Percentiles rank a stretch among this genome's conserved stretches.
These are phyloP conservation scores for Tiliqua scincoides DNA, from an alignment of 2,113 vertebrate species.

Conservation along the genomic window DNA sequence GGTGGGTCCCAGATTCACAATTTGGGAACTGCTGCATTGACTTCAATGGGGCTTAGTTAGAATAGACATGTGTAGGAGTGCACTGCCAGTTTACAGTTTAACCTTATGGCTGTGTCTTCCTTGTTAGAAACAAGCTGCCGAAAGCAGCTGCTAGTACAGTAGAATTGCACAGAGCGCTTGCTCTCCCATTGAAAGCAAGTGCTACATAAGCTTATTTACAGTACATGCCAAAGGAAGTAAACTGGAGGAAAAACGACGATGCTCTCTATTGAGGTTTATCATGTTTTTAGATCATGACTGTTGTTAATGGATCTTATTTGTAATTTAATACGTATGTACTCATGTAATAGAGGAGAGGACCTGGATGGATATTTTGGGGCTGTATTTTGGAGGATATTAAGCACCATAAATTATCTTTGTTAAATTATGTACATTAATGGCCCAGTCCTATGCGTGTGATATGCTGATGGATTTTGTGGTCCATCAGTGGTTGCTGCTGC, in stretches of 20 bases:
- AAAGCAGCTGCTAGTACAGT: not conserved
- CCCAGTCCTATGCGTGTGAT: too few relatives aligned
- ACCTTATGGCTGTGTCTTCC: not conserved
- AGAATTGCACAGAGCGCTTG: too few relatives aligned
- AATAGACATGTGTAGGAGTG: too few relatives aligned
- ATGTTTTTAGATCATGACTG: not conserved
- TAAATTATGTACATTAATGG: not conserved
- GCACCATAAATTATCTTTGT: not conserved
- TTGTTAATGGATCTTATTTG: not conserved
- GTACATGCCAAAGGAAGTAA: not conserved
- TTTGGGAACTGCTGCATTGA: too few relatives aligned
- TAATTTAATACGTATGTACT: too few relatives aligned
- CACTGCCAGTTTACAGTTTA: not conserved
- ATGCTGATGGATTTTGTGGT: too few relatives aligned
- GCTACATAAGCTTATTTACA: not conserved
- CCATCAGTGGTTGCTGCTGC: too few relatives aligned
- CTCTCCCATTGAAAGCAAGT: too few relatives aligned
- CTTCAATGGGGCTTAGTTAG: too few relatives aligned
- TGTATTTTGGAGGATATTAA: not conserved
- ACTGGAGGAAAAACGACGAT: not conserved
- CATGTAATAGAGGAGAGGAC: not conserved
- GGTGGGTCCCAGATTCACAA: too few relatives aligned
- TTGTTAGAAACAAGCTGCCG: not conserved
- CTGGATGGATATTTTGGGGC: not conserved
- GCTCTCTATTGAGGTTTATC: not conserved